Conservation (phyloP, 1,140 invertebrate species). For the Eriosoma lanigerum region DNA sequence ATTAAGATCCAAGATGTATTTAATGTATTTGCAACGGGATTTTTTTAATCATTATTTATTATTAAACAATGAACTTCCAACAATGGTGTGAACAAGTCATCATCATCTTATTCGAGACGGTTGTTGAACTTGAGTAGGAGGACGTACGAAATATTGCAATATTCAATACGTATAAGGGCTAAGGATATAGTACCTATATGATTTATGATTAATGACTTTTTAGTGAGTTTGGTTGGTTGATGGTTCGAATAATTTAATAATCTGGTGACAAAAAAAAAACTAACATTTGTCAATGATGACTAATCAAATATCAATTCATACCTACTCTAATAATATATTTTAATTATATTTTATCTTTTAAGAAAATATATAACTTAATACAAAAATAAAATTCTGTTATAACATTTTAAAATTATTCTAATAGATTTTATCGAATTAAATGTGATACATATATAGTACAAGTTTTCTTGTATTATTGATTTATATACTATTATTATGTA, state of each 20-base stretch:
- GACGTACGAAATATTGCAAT: slow-evolving; percentile 40
- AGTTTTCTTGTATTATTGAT: neutral
- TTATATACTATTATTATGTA: too few relatives aligned
- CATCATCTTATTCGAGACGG: slow-evolving; percentile 37
- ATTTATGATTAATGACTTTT: slow-evolving; percentile 39
- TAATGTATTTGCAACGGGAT: slow-evolving; percentile 29
- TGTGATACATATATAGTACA: neutral
- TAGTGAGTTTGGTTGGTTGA: slow-evolving; percentile 1
- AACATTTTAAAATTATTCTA: neutral
- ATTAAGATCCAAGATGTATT: slow-evolving; percentile 1
- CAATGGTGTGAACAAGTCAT: slow-evolving; percentile 45
- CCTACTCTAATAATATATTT: neutral
- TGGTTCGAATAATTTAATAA: slow-evolving; percentile 6
- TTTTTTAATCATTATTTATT: slow-evolving; percentile 38
- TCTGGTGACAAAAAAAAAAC: neutral
- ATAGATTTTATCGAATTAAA: neutral
- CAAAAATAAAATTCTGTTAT: neutral
- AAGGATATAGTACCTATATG: neutral
- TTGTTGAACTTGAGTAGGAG: slow-evolving; percentile 51
- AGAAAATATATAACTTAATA: neutral
- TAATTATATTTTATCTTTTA: slow-evolving; percentile 6
- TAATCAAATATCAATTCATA: slow-evolving; percentile 15
- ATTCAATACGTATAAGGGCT: slow-evolving; percentile 18
- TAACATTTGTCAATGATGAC: neutral
- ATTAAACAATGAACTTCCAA: slow-evolving; percentile 45